Evolutionary conservation across 2,888 invertebrate genomes (phyloP).

Genomic region (Acleris literana): DNA sequence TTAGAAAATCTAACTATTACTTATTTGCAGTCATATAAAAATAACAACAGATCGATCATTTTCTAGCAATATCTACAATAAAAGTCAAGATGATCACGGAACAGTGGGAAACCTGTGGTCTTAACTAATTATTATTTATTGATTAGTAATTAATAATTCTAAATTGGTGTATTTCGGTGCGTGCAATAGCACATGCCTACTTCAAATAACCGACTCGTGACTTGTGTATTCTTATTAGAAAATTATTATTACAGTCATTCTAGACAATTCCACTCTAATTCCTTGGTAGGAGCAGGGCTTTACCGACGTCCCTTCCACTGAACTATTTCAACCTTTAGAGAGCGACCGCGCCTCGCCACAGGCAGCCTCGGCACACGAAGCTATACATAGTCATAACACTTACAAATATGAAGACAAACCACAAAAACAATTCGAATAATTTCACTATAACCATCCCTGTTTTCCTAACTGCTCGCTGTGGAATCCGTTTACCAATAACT

Average conservation of each 20-base stretch:
- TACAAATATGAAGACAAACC: constrained; percentile 76
- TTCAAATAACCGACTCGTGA: constrained; percentile 60
- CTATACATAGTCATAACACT: constrained; percentile 81
- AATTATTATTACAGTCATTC: constrained; percentile 54
- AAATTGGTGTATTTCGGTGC: constrained; percentile 78
- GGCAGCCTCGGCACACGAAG: constrained; percentile 54
- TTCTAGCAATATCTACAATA: constrained; percentile 78
- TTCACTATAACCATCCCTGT: constrained; percentile 80
- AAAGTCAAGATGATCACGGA: constrained; percentile 69
- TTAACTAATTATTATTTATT: constrained; percentile 63
- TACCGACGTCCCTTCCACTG: constrained; percentile 42
- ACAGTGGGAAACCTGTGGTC: constrained; percentile 73
- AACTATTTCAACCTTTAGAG: constrained; percentile 76
- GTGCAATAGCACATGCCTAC: constrained; percentile 82
- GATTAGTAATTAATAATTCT: constrained; percentile 62
- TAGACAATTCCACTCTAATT: constrained; percentile 77
- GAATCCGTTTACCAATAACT: constrained; percentile 71
- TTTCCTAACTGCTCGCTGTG: constrained; percentile 81
- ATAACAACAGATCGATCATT: constrained; percentile 78
- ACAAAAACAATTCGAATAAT: constrained; percentile 75
- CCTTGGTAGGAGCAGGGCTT: constrained; percentile 52
- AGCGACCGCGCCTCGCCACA: constrained; percentile 47
- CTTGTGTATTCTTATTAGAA: constrained; percentile 62
- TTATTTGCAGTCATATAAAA: constrained; percentile 82
- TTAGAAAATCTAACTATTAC: constrained; percentile 79